Percentiles rank a stretch among this genome's conserved stretches.
Evolutionary conservation across 2,888 invertebrate genomes (phyloP).

Genomic region (Eubasilissa splendida): DNA sequence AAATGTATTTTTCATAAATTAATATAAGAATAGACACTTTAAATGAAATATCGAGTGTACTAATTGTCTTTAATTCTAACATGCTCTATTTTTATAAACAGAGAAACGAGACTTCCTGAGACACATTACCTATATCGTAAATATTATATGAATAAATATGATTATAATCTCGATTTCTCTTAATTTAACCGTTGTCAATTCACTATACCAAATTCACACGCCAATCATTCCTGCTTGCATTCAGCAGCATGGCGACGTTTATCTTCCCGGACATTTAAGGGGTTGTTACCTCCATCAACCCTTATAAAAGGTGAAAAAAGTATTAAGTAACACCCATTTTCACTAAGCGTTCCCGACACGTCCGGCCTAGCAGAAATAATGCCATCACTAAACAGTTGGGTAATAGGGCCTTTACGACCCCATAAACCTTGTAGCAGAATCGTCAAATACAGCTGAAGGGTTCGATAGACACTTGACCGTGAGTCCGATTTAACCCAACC

Average conservation of each 20-base stretch:
- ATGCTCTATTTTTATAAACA: too few relatives aligned
- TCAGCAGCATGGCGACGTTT: not conserved
- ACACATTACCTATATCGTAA: too few relatives aligned
- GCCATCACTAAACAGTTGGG: slow-evolving; percentile 21
- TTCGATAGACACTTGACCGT: slow-evolving; percentile 8
- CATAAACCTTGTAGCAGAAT: slow-evolving; percentile 35
- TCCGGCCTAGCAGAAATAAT: slow-evolving; percentile 19
- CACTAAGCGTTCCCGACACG: slow-evolving; percentile 21
- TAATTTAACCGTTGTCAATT: too few relatives aligned
- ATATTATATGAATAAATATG: too few relatives aligned
- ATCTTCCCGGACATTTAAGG: not conserved
- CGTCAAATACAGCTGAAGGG: slow-evolving; percentile 23
- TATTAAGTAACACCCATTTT: slow-evolving; percentile 9
- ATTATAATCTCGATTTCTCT: too few relatives aligned
- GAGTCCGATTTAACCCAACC: not conserved
- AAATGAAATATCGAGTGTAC: too few relatives aligned
- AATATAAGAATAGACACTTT: too few relatives aligned
- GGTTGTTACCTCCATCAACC: not conserved
- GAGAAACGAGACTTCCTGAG: too few relatives aligned
- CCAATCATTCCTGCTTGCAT: not conserved
- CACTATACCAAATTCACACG: too few relatives aligned
- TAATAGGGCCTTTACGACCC: slow-evolving; percentile 15
- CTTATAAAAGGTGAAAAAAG: slow-evolving; percentile 20
- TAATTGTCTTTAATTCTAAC: too few relatives aligned
- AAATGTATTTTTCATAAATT: too few relatives aligned